Base-by-base conservation (phyloP, 2,888 invertebrate species). In the Norana najaformis region DNA sequence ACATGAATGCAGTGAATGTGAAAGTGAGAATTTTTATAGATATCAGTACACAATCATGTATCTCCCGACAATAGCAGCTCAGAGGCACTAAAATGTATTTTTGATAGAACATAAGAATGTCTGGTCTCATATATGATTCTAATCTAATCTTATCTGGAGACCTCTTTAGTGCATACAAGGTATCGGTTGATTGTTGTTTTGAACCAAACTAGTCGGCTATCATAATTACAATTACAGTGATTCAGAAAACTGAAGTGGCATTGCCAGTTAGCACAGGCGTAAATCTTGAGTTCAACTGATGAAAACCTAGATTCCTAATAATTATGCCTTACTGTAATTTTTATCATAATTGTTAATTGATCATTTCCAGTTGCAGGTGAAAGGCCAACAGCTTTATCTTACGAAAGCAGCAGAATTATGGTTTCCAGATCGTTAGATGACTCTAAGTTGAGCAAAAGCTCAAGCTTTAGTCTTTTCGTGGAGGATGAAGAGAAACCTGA, bases 311-410 rank as follows among this genome's bases (percentile, higher is more conserved):
- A 13, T 47, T 47, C 47, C 13, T 47, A 23, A 11, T 47, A 16
- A 47, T 47, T 47, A 23, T 47, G 47, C 23, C 47, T 47, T 23
- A 47, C 23, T 47, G 47, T 47, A 47, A 30, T 83, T 30, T 83
- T 83, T n/a, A 34, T 34, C 13, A 85, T 85, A 5, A 85, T 36
- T 85, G 85, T 85, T 35, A 36, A 23, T 85, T 85, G 85, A 30
- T 69, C 36, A 34, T 85, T 37, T 85, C 14, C 23, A 85, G 85
- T 85, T 85, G 35, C 85, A 16, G 85, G 85, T 85, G 85, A 85
- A 20, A 85, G 85, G 37, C 85, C 85, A 36, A 36, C 85, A 35
- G 37, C 20, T 6, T 36, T 85, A 36, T 18, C 36, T 20, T 85
- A 36, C 8, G 85, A 85, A 85, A 37, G 85, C 35, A 85, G 23